Evolutionary conservation across 2,113 vertebrate species (phyloP), one percentile per base, ranked within the genome.

Genomic region (Strigops habroptila): DNA sequence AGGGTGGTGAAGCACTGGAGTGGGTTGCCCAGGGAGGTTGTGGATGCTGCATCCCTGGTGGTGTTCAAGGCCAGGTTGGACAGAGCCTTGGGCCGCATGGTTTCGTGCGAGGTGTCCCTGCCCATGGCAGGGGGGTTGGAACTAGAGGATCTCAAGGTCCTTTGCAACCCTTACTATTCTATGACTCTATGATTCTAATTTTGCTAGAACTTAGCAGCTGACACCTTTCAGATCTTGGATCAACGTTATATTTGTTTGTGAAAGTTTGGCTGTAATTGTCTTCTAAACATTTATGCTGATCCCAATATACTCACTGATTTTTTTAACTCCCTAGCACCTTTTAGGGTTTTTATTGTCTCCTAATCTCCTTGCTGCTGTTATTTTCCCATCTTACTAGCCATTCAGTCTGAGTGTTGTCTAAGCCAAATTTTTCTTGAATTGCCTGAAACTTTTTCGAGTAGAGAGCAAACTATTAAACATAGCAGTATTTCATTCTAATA

Each of bases 401-500:
- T 37, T 44, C 48, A 77, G 25, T 17, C 28, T 21, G 9, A 53
- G 14, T 52, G 9, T 31, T 63, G 2, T 63, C 25, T 55, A 57
- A 69, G 41, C 13, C 25, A 71, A 49, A 18, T 67, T 91, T 86
- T 83, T 27, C 37, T 85, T 82, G 22, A 75, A 80, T 75, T 75
- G 22, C 18, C 71, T 64, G 84, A 78, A 94, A 88, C 4, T 80
- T 96, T 82, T 95, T 90, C 48, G 68, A 67, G 18, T 35, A 79
- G 16, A 18, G 17, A 81, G 23, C 52, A 49, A 88, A 63, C 18
- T 59, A 67, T 75, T 88, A 93, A 85, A 65, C 5, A 27, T 25
- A 22, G 62, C 83, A 68, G 31, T 97, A 97, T 94, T 97, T 97
- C 92, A 94, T 90, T 87, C 95, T 95, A 97, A 97, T 90, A 86